phyloP scores from a whole-genome alignment of 2,888 invertebrate species.

The Thymelicus sylvestris region DNA sequence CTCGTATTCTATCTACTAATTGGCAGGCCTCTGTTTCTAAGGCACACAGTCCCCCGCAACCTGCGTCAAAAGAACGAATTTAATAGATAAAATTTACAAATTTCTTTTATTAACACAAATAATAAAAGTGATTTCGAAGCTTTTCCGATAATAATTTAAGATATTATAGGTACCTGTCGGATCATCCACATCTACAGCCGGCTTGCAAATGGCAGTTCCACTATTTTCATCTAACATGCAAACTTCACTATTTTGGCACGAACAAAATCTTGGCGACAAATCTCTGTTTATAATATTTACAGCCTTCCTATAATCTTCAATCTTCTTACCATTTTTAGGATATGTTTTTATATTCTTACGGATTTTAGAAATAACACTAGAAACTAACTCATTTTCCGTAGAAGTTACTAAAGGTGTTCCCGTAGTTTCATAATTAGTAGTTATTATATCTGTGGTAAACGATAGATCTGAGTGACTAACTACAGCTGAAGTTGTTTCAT shows the following conservation, averaged over 20 bases:
- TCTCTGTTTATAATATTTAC: conserved; percentile 72
- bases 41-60: conserved; percentile 87
- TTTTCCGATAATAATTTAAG: no score
- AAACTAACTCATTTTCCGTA: conserved; percentile 57
- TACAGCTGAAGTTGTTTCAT: conserved; percentile 64
- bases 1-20: conserved; percentile 79
- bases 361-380: conserved; percentile 68
- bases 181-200: conserved; percentile 80
- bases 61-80: conserved; percentile 52
- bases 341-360: conserved; percentile 77
- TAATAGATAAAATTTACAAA: not conserved
- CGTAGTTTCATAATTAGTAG: conserved; percentile 53
- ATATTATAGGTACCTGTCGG: conserved; percentile 78
- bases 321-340: conserved; percentile 61
- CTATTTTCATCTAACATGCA: conserved; percentile 87
- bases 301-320: conserved; percentile 55
- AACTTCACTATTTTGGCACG: conserved; percentile 84
- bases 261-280: conserved; percentile 74
- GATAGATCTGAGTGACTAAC: conserved; percentile 58
- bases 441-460: conserved; percentile 47
- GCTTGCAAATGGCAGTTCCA: conserved; percentile 84
- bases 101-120: not conserved
- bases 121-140: no score
- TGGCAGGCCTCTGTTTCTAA: conserved; percentile 87
- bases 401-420: conserved; percentile 50